phyloP scores from a whole-genome alignment of 2,113 vertebrate genomes.

The Neopipo cinnamomea region DNA sequence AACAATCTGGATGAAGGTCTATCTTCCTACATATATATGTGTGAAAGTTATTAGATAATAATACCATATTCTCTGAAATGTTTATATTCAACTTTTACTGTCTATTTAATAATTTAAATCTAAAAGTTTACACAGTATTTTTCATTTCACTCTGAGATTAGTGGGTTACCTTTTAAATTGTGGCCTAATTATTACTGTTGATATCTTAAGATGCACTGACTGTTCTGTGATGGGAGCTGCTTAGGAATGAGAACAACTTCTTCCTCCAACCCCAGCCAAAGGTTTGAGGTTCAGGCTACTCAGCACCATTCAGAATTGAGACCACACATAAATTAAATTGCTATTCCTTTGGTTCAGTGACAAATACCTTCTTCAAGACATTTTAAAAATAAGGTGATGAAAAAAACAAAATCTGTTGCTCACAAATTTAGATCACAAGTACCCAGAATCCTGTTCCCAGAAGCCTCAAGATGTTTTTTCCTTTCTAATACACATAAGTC shows the following conservation, averaged over 20 bases:
- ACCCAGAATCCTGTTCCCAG: background rate
- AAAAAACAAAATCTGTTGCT: conserved; percentile 56
- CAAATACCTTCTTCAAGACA: conserved; percentile 15
- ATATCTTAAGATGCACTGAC: background rate
- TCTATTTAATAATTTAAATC: background rate
- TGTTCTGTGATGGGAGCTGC: background rate
- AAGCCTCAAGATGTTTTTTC: background rate
- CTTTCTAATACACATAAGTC: background rate
- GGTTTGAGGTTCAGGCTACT: background rate
- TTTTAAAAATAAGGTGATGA: conserved; percentile 55
- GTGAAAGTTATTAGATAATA: background rate
- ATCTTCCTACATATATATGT: background rate
- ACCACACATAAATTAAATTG: background rate
- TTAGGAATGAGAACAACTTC: background rate
- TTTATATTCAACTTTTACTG: background rate
- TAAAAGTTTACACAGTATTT: background rate
- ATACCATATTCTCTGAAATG: background rate
- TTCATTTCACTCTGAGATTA: background rate
- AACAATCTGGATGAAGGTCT: background rate
- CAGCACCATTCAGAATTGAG: background rate
- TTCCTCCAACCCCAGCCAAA: background rate
- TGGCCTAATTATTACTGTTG: background rate
- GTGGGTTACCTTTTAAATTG: background rate
- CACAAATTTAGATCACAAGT: conserved; percentile 42
- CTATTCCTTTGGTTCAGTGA: background rate